phyloP scores from a whole-genome alignment of 2,797 vertebrate species.

The Perdix hodgsoniae region DNA sequence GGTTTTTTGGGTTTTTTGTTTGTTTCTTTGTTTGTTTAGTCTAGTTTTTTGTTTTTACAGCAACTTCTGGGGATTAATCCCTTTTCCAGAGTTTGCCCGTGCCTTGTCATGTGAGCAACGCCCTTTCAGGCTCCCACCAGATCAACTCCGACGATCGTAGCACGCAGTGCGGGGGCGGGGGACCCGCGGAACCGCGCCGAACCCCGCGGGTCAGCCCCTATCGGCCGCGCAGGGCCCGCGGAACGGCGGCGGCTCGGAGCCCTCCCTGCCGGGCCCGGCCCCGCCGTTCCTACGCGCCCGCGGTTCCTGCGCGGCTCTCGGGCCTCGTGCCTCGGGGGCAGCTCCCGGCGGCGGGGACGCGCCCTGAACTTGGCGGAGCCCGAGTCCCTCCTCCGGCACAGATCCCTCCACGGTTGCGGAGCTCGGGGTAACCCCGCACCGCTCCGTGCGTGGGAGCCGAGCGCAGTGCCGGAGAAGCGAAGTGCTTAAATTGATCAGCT shows the following conservation, averaged over 20 bases:
- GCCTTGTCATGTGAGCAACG: background rate
- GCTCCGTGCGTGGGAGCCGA: conserved; percentile 47
- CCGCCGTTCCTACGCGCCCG: background rate
- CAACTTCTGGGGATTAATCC: background rate
- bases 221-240: background rate
- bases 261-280: background rate
- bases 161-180: background rate
- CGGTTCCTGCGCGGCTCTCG: background rate
- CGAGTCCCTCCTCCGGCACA: background rate
- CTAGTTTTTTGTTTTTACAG: background rate
- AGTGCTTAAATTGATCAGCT: conserved; percentile 72
- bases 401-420: background rate
- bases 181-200: background rate
- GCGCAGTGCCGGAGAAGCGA: conserved; percentile 41
- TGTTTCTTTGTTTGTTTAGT: fast-evolving
- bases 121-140: conserved; percentile 31
- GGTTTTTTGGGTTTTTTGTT: no score
- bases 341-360: background rate
- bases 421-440: background rate
- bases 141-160: conserved; percentile 12
- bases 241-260: background rate
- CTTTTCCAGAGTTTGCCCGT: background rate
- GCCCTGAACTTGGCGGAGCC: background rate
- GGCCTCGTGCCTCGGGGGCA: background rate
- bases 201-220: no score